phyloP scores from a whole-genome alignment of 2,797 vertebrate genomes.

The Cichlasoma orientale region DNA sequence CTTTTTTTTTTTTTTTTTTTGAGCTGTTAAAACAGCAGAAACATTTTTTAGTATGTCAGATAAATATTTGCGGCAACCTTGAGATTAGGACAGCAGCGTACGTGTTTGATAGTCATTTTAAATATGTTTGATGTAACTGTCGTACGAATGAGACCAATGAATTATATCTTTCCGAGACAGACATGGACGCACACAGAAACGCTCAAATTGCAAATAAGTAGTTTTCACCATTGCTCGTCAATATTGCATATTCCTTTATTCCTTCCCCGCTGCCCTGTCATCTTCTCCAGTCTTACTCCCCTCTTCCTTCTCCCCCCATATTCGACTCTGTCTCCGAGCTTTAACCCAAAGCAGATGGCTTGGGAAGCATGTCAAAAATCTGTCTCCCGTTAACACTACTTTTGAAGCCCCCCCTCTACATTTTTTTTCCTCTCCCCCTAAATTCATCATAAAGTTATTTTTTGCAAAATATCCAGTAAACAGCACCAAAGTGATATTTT shows the following conservation, averaged over 20 bases:
- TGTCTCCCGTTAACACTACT: conserved; percentile 89
- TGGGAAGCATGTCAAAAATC: conserved; percentile 90
- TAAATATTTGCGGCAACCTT: conserved; percentile 10
- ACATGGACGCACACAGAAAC: conserved; percentile 34
- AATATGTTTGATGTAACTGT: conserved; percentile 26
- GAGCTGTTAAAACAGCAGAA: conserved; percentile 23
- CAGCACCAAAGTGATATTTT: conserved; percentile 85
- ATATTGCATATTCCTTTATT: conserved; percentile 57
- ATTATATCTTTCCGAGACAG: conserved; percentile 17
- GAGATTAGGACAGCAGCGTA: conserved; percentile 16
- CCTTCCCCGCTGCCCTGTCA: conserved; percentile 60
- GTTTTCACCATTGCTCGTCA: conserved; percentile 58
- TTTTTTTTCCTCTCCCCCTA: conserved; percentile 66
- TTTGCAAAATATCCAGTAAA: conserved; percentile 86
- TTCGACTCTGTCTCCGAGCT: conserved; percentile 67
- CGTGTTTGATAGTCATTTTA: conserved; percentile 26
- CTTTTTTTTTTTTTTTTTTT: neutral
- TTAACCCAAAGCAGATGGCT: conserved; percentile 91
- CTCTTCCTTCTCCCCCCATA: conserved; percentile 60
- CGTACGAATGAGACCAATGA: neutral
- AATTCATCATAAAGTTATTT: conserved; percentile 82
- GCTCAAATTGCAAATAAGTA: conserved; percentile 45
- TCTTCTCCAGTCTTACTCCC: conserved; percentile 56
- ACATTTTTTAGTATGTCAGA: neutral
- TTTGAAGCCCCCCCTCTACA: conserved; percentile 79